Evolutionary conservation across 1,140 invertebrate species (phyloP), one percentile per base, ranked within the genome.

Genomic region (Drosophila pachea): DNA sequence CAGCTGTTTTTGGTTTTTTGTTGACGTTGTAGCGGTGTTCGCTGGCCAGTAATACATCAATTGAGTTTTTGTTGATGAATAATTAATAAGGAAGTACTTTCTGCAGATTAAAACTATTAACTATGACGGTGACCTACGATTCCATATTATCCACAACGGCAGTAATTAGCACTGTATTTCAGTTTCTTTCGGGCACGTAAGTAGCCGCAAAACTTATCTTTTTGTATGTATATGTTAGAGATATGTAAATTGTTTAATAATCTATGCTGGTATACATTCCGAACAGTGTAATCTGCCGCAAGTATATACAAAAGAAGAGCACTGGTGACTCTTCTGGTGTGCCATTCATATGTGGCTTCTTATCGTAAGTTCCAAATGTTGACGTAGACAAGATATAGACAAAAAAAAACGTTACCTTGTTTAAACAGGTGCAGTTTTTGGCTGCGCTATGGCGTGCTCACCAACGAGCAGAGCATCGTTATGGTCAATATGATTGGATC

Each of bases 311-410:
- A 61, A 89, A 89, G 56, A 89, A 89, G 52, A 88, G 87, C 56
- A 88, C 81, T 5, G 78, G 86, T 7, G 82, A 95, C 78, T 90
- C 92, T 7, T 95, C 94, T 4, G 91, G 92, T 0, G 90, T 95
- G 65, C 93, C 94, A 52, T 96, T 96, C 90, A 89, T 95, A 56
- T 93, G 93, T 75, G 94, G 94, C 71, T 93, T 94, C 83, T 90
- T 95, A 82, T 95, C 94, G 94, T 94, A 91, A 92, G 93, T 92
- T 40, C 36, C 12, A 81, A 74, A 54, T 81, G 79, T 65, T 61
- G 35, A 84, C 76, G 77, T 77, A 50, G 70, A 52, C 81, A 77
- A 60, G 45, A 55, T 45, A 35, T 66, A 35, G 31, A 33, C 7
- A 14, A 32, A 35, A 8, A 52, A n/a, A 16, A 54, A 8, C 47